Conservation (phyloP, 1,140 invertebrate genomes). For the Ceratina japonica region DNA sequence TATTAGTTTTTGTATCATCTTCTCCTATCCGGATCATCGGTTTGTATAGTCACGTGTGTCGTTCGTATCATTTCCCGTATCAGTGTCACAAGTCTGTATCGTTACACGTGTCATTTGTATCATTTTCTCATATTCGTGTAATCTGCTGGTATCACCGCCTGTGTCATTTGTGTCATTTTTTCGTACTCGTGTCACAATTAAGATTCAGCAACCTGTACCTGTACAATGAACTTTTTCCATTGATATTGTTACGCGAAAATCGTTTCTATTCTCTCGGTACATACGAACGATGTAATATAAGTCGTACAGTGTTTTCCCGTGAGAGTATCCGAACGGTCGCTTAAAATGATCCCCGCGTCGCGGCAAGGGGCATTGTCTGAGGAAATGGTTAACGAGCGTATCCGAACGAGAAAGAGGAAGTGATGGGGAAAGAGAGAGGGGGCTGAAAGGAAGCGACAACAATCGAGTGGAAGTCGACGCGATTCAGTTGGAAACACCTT, state of each 20-base stretch:
- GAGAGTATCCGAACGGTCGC: not conserved
- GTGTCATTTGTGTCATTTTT: no score
- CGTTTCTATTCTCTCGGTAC: not conserved
- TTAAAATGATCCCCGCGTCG: slow-evolving; percentile 5
- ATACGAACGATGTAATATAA: not conserved
- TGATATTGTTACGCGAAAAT: not conserved
- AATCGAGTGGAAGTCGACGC: not conserved
- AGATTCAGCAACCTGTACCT: no score
- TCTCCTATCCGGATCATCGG: no score
- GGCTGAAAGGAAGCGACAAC: slow-evolving; percentile 6
- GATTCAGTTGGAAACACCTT: not conserved
- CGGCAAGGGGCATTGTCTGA: not conserved
- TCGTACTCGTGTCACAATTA: no score
- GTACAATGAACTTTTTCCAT: no score
- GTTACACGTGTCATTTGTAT: no score
- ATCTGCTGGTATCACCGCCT: no score
- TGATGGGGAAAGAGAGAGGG: not conserved
- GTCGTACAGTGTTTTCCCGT: not conserved
- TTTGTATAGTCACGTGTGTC: no score
- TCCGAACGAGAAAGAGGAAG: not conserved
- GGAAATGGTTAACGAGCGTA: slow-evolving; percentile 13
- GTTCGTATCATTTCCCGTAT: no score
- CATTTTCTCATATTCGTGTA: no score
- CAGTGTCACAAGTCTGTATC: no score
- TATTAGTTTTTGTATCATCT: no score